These are phyloP conservation scores for Hirundo rustica DNA, from an alignment of 2,797 vertebrate species.

Conservation along the genomic window DNA sequence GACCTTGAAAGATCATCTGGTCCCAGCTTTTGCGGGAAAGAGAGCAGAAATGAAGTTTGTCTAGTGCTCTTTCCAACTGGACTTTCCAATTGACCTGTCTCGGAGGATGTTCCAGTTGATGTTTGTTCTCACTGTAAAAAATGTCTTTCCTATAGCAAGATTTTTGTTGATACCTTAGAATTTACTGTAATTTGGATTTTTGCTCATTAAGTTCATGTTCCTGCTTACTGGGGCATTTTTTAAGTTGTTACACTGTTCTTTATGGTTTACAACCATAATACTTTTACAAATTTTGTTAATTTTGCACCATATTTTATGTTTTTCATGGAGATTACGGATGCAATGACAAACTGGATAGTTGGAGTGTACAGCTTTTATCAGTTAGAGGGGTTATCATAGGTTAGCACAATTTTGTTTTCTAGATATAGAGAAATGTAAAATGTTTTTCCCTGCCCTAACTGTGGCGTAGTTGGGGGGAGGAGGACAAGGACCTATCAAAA, in stretches of 20 bases:
- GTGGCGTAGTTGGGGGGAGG: too few relatives aligned
- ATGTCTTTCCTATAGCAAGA: neutral
- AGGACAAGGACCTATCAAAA: too few relatives aligned
- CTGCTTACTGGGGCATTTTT: neutral
- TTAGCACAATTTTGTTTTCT: too few relatives aligned
- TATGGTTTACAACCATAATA: neutral
- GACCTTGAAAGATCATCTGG: neutral
- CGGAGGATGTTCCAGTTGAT: neutral
- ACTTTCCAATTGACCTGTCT: neutral
- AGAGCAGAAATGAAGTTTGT: neutral
- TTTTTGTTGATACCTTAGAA: neutral
- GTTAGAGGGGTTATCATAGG: neutral
- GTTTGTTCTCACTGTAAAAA: neutral
- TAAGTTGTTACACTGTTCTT: neutral
- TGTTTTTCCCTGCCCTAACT: too few relatives aligned
- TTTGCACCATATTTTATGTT: neutral
- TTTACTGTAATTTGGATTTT: neutral
- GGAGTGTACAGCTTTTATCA: neutral
- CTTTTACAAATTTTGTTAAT: neutral
- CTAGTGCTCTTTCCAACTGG: neutral
- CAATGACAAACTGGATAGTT: neutral
- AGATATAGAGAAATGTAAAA: too few relatives aligned
- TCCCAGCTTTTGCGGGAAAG: neutral
- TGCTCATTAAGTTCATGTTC: neutral
- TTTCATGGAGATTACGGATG: neutral